Evolutionary conservation across 2,797 vertebrate species (phyloP), one percentile per base, ranked within the genome.

Genomic region (Thunnus albacares): DNA sequence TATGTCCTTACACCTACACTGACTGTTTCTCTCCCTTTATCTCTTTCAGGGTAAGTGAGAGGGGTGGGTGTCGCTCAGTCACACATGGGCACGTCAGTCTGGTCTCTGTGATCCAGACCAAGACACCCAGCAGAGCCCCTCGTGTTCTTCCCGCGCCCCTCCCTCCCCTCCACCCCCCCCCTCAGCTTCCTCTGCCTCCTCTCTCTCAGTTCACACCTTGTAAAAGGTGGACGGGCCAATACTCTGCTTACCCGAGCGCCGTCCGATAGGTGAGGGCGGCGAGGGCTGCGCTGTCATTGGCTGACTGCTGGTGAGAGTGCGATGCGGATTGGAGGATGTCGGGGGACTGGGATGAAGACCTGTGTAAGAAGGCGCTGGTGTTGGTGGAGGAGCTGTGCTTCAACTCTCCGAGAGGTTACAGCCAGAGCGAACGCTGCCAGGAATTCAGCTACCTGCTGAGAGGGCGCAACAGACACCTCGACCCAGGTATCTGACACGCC

Each of bases 271-370:
- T 81, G 91, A 87, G 94, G 93, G 87, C 89, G 91, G 92, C 83
- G 81, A 84, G 90, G 91, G 93, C 93, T 89, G 91, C 70, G 74
- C 90, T 90, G 80, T 90, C 89, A 92, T 93, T 92, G 89, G 93
- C 89, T 86, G 89, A 91, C 92, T 93, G 93, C 89, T 72, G 88
- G 92, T 87, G 87, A 92, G 93, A 95, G 95, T 96, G 95, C 94
- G 60, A 96, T 96, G 96, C 95, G 77, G 94, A 96, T 96, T 93
- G 95, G 95, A 96, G 93, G 90, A 98, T 98, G 97, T 98, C 97
- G 75, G 97, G 97, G 82, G 97, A 98, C 95, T 97, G 97, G 79
- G 97, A 98, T 93, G 97, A 98, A 94, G 97, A 97, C 81, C 86
- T 97, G 92, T 97, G 97, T 92, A 97, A 96, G 89, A 96, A 95